Evolutionary conservation across 2,113 vertebrate species (phyloP), one percentile per base, ranked within the genome.

Genomic region (Ictidomys tridecemlineatus): DNA sequence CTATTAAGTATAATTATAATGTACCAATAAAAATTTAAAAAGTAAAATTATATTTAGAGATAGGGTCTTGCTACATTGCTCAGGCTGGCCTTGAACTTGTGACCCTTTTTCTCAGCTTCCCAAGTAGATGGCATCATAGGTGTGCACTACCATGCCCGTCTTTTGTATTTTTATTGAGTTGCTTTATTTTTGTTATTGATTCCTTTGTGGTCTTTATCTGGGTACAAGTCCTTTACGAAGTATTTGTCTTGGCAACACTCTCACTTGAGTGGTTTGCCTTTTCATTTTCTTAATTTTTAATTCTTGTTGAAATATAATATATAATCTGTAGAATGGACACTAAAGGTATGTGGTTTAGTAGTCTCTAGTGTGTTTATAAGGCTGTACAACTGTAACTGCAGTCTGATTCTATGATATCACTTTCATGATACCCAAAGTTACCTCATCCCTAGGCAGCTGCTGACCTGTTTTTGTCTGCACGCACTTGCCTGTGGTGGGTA

Each of bases 401-500:
- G 3, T 61, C 32, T 53, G 56, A 86, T n/a, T 88, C 11, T n/a
- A 56, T 28, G 39, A 77, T 45, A 45, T 45, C 20, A 24, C 58
- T 42, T 69, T 78, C 53, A n/a, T 39, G 16, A 16, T 63, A 4
- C 17, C 48, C 28, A 22, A 5, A 32, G 22, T 67, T 10, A 8
- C 26, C 17, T 16, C 2, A 10, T 1, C 26, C 39, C 45, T 70
- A 51, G 90, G 61, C 17, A 24, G 0, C 34, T 56, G 0, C n/a
- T 8, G 1, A 45, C 65, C 82, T 76, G 39, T 53, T 72, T 53
- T 53, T 61, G 10, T 85, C 14, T n/a, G 18, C 20, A 4, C 28
- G 18, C 13, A 63, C 56, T 22, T 79, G 26, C 39, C 28, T 24
- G 0, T 48, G 28, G 7, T 20, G 24, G 63, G 5, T 0, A 4